phyloP scores from a whole-genome alignment of 2,888 invertebrate genomes.

The Scrobipalpa atriplicella region DNA sequence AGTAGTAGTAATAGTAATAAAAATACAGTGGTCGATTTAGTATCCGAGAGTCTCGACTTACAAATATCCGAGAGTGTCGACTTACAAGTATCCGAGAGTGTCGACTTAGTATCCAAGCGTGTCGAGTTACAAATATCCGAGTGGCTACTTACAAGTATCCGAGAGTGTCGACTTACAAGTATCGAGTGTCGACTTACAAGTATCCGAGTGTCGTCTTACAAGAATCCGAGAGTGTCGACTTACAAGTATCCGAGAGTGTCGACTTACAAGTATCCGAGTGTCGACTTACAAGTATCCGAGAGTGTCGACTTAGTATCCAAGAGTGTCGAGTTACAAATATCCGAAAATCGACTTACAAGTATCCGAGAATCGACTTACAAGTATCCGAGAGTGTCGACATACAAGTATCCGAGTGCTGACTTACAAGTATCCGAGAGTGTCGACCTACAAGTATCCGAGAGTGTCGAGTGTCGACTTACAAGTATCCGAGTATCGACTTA shows the following conservation, averaged over 20 bases:
- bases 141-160: slow-evolving; percentile 5
- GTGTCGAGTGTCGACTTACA: no score
- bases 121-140: no score
- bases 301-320: slow-evolving; percentile 73
- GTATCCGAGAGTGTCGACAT: no score
- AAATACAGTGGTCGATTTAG: no score
- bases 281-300: slow-evolving; percentile 70
- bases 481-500: background rate
- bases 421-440: slow-evolving; percentile 9
- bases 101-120: background rate
- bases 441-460: no score
- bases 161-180: background rate
- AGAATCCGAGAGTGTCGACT: no score
- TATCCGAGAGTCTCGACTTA: no score
- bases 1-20: no score
- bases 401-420: no score
- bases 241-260: slow-evolving; percentile 74
- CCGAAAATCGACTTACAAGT: background rate
- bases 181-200: slow-evolving; percentile 66
- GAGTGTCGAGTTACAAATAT: no score
- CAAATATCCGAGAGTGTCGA: background rate
- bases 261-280: no score
- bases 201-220: slow-evolving; percentile 73
- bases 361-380: background rate
- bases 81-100: slow-evolving; percentile 6